phyloP scores from a whole-genome alignment of 2,888 invertebrate species.

The Atethmia centrago region DNA sequence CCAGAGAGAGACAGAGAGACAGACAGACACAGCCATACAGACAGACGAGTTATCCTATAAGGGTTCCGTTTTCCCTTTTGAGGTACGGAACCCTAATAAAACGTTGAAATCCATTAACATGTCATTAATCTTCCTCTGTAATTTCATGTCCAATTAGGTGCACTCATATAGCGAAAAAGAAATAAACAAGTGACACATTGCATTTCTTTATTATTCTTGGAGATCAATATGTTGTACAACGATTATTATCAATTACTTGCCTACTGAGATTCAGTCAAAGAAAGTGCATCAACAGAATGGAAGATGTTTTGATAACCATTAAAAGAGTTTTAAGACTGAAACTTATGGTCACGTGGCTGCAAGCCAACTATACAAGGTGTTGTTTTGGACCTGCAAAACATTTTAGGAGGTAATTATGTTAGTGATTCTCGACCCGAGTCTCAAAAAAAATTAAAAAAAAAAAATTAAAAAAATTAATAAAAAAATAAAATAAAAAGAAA shows the following conservation, averaged over 20 bases:
- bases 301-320: conserved; percentile 2
- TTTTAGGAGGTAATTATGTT: too few species aligned
- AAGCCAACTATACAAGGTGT: conserved; percentile 24
- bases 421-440: too few species aligned
- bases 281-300: not conserved
- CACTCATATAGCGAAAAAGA: conserved; percentile 4
- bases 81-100: too few species aligned
- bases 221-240: not conserved
- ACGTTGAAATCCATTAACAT: conserved; percentile 30
- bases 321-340: not conserved
- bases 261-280: conserved; percentile 4
- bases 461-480: too few species aligned
- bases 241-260: not conserved
- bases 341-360: conserved; percentile 6
- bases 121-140: conserved; percentile 6
- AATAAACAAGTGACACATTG: conserved; percentile 17
- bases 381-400: too few species aligned
- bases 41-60: too few species aligned
- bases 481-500: too few species aligned
- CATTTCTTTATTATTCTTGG: conserved; percentile 2
- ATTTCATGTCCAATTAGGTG: conserved; percentile 20
- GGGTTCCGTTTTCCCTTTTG: too few species aligned
- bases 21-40: too few species aligned
- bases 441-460: too few species aligned
- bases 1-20: too few species aligned